These are phyloP conservation scores for Aphyosemion australe DNA, from an alignment of 2,113 vertebrate species.

Conservation along the genomic window DNA sequence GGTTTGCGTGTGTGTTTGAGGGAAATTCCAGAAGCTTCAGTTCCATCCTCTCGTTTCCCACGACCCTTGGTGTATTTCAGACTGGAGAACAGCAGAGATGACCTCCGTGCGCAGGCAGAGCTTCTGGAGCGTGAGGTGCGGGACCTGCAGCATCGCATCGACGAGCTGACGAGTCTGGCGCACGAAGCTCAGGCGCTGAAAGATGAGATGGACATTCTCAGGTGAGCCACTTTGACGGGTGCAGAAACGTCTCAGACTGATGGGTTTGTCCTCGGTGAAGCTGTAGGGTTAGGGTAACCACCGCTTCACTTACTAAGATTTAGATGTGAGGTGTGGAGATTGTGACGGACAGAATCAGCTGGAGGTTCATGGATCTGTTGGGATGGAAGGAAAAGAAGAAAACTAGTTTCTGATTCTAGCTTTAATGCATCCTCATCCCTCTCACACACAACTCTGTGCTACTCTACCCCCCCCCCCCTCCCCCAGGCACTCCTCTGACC, in stretches of 20 bases:
- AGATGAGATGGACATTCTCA: conserved; percentile 93
- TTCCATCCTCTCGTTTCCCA: neutral
- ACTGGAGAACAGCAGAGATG: conserved; percentile 85
- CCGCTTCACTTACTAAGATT: neutral
- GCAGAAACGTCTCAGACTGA: neutral
- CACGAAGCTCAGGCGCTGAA: conserved; percentile 88
- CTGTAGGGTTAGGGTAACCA: no score
- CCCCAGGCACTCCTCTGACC: conserved; percentile 87
- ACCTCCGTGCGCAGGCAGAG: conserved; percentile 75
- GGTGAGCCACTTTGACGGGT: conserved; percentile 69
- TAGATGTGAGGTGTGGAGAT: neutral
- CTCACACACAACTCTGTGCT: no score
- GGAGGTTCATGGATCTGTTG: no score
- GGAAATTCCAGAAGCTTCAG: no score
- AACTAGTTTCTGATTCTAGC: no score
- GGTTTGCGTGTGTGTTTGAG: no score
- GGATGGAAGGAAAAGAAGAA: no score
- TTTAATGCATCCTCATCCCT: no score
- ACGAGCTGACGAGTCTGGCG: conserved; percentile 87
- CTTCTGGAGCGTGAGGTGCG: conserved; percentile 81
- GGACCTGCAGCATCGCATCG: conserved; percentile 84
- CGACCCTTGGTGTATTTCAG: conserved; percentile 58
- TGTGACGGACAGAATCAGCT: neutral
- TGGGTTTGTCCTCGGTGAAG: conserved; percentile 14
- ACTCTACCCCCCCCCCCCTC: conserved; percentile 6